Percentiles rank a stretch among this genome's conserved stretches.
These are phyloP conservation scores for Philereme transversata DNA, from an alignment of 2,888 invertebrate genomes.

Conservation along the genomic window DNA sequence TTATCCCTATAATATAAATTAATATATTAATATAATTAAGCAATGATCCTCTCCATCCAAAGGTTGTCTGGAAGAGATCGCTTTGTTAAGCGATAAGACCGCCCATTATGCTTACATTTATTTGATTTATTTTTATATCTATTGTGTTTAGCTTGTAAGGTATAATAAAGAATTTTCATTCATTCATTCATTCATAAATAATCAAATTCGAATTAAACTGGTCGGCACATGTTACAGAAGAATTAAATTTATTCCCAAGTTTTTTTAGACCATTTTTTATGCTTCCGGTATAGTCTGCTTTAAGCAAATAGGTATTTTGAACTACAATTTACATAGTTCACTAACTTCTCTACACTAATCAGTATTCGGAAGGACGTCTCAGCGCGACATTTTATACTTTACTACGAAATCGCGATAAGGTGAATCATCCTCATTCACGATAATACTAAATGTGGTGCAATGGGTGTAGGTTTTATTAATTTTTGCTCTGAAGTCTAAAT, in stretches of 20 bases:
- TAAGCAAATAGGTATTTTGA: conserved; percentile 26
- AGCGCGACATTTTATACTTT: conserved; percentile 27
- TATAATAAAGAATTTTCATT: too few species aligned
- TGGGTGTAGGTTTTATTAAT: not conserved
- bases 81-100: too few species aligned
- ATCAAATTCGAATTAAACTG: not conserved
- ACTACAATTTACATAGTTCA: conserved; percentile 39
- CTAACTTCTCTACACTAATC: conserved; percentile 36
- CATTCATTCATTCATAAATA: too few species aligned
- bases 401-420: conserved; percentile 33
- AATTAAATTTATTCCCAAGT: conserved; percentile 13
- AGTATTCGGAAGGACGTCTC: conserved; percentile 32
- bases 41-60: too few species aligned
- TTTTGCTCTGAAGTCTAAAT: too few species aligned
- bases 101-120: too few species aligned
- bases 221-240: conserved; percentile 14
- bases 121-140: too few species aligned
- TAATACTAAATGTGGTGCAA: conserved; percentile 16
- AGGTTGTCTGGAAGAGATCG: too few species aligned
- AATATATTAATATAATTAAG: too few species aligned
- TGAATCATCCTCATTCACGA: conserved; percentile 32
- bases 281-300: conserved; percentile 21
- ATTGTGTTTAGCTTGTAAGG: too few species aligned
- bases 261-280: conserved; percentile 13
- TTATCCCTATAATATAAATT: too few species aligned